Evolutionary conservation across 1,140 invertebrate genomes (phyloP), one percentile per base, ranked within the genome.

Genomic region (Leptonema lineaticorne): DNA sequence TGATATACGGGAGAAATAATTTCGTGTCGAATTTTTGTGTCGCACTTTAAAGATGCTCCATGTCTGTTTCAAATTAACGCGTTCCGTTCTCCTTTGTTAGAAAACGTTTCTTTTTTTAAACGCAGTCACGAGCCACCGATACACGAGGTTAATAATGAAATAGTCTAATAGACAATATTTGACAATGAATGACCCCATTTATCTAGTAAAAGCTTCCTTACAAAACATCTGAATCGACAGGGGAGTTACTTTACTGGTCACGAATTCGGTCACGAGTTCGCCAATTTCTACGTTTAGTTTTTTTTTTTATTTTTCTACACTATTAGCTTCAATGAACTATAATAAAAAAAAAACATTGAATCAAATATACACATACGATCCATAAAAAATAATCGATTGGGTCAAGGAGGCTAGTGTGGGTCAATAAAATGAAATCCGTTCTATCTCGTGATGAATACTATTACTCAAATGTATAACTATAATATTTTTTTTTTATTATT

Each of bases 101-200:
- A n/a, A n/a, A n/a, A n/a, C 50, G 9, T 22, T 7, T 7, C 50
- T 24, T 26, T 1, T 53, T 53, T 53, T 53, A 1, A 24, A n/a
- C n/a, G n/a, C n/a, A 53, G 50, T 53, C 50, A 53, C 50, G 50
- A 20, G 50, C 50, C 22, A 53, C 50, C 50, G 27, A 58, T 16
- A 58, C 24, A 58, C 56, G 26, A n/a, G n/a, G 14, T 20, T 20
- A 53, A 33, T 59, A 59, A 59, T 59, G 16, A 59, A 33, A 59
- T 24, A 45, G 18, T 45, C 30, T 22, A 20, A 62, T 24, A 41
- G 33, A 53, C 50, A 53, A 53, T 53, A 53, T 53, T 45, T 62
- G 33, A 62, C 59, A 62, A 62, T 45, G 30, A 62, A 6, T 45
- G 59, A 59, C 57, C 57, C 50, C 57, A 26, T 20, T 59, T 59